Evolutionary conservation across 2,113 vertebrate species (phyloP), one percentile per base, ranked within the genome.

Genomic region (Hylia prasina): DNA sequence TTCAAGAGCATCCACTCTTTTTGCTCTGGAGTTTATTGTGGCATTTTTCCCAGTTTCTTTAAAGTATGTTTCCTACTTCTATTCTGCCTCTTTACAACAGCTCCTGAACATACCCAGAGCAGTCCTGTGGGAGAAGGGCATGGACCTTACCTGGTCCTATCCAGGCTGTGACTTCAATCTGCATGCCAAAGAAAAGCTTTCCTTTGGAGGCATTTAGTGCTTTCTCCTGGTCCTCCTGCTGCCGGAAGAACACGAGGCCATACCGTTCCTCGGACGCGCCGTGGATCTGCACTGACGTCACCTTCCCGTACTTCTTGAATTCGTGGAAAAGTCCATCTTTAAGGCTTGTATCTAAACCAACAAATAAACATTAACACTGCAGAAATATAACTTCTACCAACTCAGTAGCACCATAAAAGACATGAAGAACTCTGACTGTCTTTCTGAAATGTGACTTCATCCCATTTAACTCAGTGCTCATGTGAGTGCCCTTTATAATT

Each of bases 161-260:
- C 99, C 99, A 99, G 30, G 99, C 99, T 0, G 99, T 99, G 78
- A 99, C 99, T 86, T 99, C 99, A 53, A 99, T 99, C 97, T 99
- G 99, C 99, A 99, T 99, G 95, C 99, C 99, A 94, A 99, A 99
- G 98, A 99, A 99, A 51, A 99, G 99, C 90, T 99, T 99, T 86
- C 99, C 99, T 95, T 99, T 99, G 53, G 99, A 99, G 78, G 99
- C 99, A 89, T 98, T 98, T 13, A 99, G 97, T 40, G 99, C 99
- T 96, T 99, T 99, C 89, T 99, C 99, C 97, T 99, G 99, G 97
- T 99, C 99, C 97, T 99, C 99, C 97, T 99, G 99, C 92, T 99
- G 99, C 37, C 99, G 99, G 92, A 99, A 99, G 98, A 99, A 99
- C 33, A 99, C 99, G 75, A 99, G 98, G 25, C 99, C 99, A 39